Evolutionary conservation across 2,888 invertebrate genomes (phyloP).

Genomic region (Cyrtodaria siliqua): DNA sequence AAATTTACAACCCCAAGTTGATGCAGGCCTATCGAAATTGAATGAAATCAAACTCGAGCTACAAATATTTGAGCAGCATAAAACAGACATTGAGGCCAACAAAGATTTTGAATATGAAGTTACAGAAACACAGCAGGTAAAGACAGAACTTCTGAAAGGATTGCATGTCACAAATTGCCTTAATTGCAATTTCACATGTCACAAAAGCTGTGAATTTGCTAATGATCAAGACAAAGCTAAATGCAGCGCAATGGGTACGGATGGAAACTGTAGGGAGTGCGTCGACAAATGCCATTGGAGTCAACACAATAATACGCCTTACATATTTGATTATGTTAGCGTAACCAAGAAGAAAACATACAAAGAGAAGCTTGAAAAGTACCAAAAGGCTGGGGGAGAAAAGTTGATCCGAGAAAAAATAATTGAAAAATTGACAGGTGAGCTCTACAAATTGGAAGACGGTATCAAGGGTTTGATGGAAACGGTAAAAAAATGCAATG

Average conservation of each 20-base stretch:
- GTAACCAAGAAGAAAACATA: conserved; percentile 33
- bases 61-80: conserved; percentile 28
- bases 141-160: conserved; percentile 37
- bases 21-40: conserved; percentile 38
- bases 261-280: conserved; percentile 45
- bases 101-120: conserved; percentile 51
- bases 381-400: conserved; percentile 26
- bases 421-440: conserved; percentile 29
- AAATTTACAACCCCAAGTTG: conserved; percentile 39
- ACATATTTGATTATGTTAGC: conserved; percentile 25
- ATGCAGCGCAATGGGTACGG: conserved; percentile 49
- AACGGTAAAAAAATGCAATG: conserved; percentile 34
- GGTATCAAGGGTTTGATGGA: conserved; percentile 30
- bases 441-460: conserved; percentile 21
- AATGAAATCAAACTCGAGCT: conserved; percentile 38
- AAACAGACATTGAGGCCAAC: conserved; percentile 47
- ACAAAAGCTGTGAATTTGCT: conserved; percentile 34
- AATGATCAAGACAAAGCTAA: conserved; percentile 38
- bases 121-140: conserved; percentile 30
- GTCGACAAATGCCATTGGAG: conserved; percentile 43
- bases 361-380: conserved; percentile 35
- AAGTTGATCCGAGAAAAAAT: conserved; percentile 27
- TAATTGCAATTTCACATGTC: conserved; percentile 50
- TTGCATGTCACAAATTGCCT: conserved; percentile 56
- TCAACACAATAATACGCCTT: conserved; percentile 48